Conservation (phyloP, 2,113 vertebrate genomes). For the Calyptomena viridis region DNA sequence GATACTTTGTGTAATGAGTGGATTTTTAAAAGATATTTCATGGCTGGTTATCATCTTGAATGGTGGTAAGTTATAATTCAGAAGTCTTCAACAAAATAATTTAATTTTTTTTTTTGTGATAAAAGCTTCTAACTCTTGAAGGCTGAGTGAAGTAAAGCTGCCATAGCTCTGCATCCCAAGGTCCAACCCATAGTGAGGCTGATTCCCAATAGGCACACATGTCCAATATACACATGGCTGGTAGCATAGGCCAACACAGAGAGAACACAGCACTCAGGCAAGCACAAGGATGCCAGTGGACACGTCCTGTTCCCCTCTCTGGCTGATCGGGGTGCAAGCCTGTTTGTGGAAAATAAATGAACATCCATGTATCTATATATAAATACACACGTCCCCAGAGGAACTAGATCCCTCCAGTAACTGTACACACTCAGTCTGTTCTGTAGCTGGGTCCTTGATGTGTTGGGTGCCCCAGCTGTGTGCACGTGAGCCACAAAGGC, state of each 20-base stretch:
- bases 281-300: not conserved
- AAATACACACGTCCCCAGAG: not conserved
- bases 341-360: not conserved
- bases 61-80: not conserved
- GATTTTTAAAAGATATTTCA: not conserved
- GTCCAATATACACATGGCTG: not conserved
- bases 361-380: not conserved
- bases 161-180: fast-evolving
- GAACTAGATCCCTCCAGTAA: not conserved
- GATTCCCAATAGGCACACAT: not conserved
- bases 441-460: not conserved
- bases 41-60: not conserved
- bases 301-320: not conserved
- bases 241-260: not conserved
- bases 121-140: not conserved
- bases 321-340: not conserved
- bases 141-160: not conserved
- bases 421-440: not conserved
- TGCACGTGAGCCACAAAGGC: not conserved
- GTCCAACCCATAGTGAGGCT: not conserved
- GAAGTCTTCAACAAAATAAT: not conserved
- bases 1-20: not conserved
- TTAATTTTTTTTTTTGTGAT: not conserved
- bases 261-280: not conserved
- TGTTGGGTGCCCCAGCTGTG: not conserved